Conservation (phyloP, 2,888 invertebrate genomes). For the Dinocampus coccinellae region DNA sequence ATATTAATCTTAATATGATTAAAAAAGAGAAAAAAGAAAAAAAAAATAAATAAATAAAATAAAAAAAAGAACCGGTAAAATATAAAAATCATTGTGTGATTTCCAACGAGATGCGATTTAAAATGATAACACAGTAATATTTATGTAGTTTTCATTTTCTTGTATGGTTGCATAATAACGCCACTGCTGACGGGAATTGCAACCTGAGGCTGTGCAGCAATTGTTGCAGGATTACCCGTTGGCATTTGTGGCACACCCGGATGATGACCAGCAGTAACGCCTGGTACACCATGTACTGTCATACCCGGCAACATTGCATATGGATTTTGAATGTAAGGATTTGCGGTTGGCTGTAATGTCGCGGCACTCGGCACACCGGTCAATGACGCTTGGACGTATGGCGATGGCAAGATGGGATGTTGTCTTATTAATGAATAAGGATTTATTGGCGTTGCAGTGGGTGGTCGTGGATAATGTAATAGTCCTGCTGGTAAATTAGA, state of each 20-base stretch:
- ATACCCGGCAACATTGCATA: slow-evolving; percentile 60
- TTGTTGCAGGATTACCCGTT: slow-evolving; percentile 62
- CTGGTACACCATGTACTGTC: slow-evolving; percentile 65
- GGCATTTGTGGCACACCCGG: slow-evolving; percentile 57
- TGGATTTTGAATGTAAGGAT: slow-evolving; percentile 63
- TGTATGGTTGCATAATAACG: slow-evolving; percentile 83
- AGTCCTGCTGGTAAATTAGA: slow-evolving; percentile 65
- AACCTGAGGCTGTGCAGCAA: slow-evolving; percentile 69
- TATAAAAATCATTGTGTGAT: not conserved
- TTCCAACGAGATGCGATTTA: not conserved
- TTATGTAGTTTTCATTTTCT: slow-evolving; percentile 92
- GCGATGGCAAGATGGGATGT: slow-evolving; percentile 60
- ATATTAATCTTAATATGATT: not conserved
- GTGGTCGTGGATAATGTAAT: slow-evolving; percentile 63
- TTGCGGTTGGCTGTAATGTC: slow-evolving; percentile 54
- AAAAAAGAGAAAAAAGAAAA: not conserved
- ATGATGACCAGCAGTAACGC: slow-evolving; percentile 66
- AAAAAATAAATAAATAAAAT: too few species aligned
- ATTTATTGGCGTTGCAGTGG: slow-evolving; percentile 65
- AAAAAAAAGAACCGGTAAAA: too few species aligned
- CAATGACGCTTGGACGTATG: slow-evolving; percentile 59
- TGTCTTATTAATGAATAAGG: slow-evolving; percentile 71
- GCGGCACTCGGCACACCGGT: slow-evolving; percentile 53
- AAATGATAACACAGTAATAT: slow-evolving; percentile 38
- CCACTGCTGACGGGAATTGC: slow-evolving; percentile 67